These are phyloP conservation scores for Anadara kagoshimensis DNA, from an alignment of 1,140 invertebrate species.

Conservation along the genomic window DNA sequence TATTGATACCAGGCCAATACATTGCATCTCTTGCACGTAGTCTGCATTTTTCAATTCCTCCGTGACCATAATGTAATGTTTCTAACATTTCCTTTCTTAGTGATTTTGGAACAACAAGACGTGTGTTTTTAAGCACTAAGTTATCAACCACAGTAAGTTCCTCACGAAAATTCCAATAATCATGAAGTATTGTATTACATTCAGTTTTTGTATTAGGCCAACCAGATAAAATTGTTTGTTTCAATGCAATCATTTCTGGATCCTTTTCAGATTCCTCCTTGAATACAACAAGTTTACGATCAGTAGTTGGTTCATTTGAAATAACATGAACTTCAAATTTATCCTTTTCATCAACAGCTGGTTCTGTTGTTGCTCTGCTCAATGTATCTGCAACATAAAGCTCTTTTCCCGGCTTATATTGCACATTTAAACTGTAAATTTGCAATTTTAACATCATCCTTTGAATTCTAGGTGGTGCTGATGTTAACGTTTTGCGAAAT, in stretches of 20 bases:
- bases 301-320: slow-evolving; percentile 1
- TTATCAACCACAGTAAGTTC: slow-evolving; percentile 32
- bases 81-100: slow-evolving; percentile 18
- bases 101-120: slow-evolving; percentile 16
- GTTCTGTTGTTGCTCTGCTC: slow-evolving; percentile 36
- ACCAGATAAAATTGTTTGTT: slow-evolving; percentile 20
- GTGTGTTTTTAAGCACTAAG: slow-evolving; percentile 26
- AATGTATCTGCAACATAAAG: slow-evolving; percentile 68
- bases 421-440: slow-evolving; percentile 69
- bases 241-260: slow-evolving; percentile 7
- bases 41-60: slow-evolving; percentile 25
- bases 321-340: neutral
- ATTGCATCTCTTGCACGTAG: slow-evolving; percentile 39
- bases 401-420: slow-evolving; percentile 67
- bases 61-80: slow-evolving; percentile 21
- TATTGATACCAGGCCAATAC: slow-evolving; percentile 46
- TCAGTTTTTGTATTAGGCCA: slow-evolving; percentile 24
- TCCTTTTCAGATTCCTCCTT: neutral
- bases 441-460: slow-evolving; percentile 69
- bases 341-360: neutral
- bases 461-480: slow-evolving; percentile 37
- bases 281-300: neutral
- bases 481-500: neutral
- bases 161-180: slow-evolving; percentile 36
- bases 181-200: neutral